phyloP scores from a whole-genome alignment of 2,888 invertebrate genomes.

The Teinopalpus imperialis region DNA sequence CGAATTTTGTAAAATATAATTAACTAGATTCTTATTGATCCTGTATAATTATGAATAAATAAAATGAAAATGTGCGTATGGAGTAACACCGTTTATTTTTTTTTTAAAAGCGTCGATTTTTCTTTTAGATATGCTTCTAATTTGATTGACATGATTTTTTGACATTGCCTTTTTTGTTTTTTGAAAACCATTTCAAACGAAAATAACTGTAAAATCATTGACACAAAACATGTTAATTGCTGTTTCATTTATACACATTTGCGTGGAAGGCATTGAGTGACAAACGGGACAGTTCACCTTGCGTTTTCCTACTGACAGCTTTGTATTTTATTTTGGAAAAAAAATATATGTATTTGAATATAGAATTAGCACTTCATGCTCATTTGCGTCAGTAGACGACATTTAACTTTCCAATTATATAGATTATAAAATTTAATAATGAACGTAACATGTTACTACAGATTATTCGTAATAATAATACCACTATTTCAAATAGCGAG shows the following conservation, averaged over 20 bases:
- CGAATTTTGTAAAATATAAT: no score
- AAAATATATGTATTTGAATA: constrained; percentile 22
- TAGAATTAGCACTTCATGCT: constrained; percentile 31
- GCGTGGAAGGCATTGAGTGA: constrained; percentile 40
- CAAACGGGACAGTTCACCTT: constrained; percentile 53
- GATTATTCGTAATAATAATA: constrained; percentile 31
- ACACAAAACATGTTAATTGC: constrained; percentile 68
- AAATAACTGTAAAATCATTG: constrained; percentile 66
- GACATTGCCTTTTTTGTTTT: constrained; percentile 49
- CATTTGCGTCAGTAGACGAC: constrained; percentile 27
- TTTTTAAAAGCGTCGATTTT: neutral
- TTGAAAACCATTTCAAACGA: constrained; percentile 36
- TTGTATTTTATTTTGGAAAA: constrained; percentile 36
- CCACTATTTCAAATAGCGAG: constrained; percentile 40
- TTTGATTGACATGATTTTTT: constrained; percentile 26
- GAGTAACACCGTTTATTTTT: no score
- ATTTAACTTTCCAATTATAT: constrained; percentile 26
- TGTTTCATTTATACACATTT: constrained; percentile 58
- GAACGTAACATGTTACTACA: constrained; percentile 19
- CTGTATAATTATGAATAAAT: no score
- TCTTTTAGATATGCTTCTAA: constrained; percentile 19
- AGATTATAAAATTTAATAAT: constrained; percentile 31
- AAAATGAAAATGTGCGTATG: no score
- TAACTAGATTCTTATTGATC: no score
- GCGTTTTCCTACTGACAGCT: constrained; percentile 49